phyloP scores from a whole-genome alignment of 2,113 vertebrate genomes.

The Grammomys dolichurus region DNA sequence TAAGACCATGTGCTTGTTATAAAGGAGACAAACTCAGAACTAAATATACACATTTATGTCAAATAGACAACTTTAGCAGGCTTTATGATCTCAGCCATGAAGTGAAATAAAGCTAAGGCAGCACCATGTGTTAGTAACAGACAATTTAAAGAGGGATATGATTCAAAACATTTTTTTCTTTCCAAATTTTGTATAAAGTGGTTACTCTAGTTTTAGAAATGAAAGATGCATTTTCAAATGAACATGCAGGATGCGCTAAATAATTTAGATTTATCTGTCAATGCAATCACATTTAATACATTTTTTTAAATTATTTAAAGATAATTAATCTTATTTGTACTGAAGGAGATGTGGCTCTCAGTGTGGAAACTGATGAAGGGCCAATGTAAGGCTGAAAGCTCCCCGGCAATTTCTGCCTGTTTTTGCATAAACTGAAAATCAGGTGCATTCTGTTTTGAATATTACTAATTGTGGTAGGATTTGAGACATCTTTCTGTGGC shows the following conservation, averaged over 20 bases:
- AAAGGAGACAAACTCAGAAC: neutral
- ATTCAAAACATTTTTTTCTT: conserved; percentile 3
- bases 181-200: neutral
- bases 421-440: neutral
- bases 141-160: neutral
- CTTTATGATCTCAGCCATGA: neutral
- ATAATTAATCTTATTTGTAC: conserved; percentile 1
- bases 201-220: neutral
- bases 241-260: neutral
- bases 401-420: neutral
- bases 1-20: neutral
- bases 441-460: conserved; percentile 13
- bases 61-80: neutral
- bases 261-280: conserved; percentile 16
- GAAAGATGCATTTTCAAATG: neutral
- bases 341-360: neutral
- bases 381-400: conserved; percentile 2
- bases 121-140: neutral
- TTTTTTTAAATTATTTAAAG: conserved; percentile 24
- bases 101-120: neutral
- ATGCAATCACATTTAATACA: neutral
- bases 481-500: neutral
- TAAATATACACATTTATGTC: neutral
- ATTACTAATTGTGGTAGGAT: neutral
- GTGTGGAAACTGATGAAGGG: neutral